phyloP scores from a whole-genome alignment of 2,888 invertebrate species.

The Drosophila imparisetae region DNA sequence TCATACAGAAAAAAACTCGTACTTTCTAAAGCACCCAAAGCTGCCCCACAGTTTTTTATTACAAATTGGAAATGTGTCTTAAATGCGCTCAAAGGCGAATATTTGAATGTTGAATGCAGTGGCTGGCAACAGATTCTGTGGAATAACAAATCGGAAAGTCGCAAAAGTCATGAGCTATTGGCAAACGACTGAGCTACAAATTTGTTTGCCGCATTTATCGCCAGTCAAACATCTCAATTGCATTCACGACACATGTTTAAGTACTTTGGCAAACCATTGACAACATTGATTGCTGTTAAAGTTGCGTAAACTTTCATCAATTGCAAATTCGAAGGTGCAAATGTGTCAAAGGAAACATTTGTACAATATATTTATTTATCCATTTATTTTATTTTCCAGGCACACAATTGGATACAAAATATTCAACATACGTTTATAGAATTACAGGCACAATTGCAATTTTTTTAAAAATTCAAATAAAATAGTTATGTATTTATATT shows the following conservation, averaged over 20 bases:
- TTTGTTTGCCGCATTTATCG: slow-evolving; percentile 44
- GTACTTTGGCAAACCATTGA: slow-evolving; percentile 8
- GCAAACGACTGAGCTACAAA: slow-evolving; percentile 50
- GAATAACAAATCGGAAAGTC: slow-evolving; percentile 34
- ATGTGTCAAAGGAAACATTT: background rate
- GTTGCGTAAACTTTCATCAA: slow-evolving; percentile 32
- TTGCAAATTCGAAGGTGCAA: slow-evolving; percentile 2
- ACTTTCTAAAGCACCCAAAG: slow-evolving; percentile 58
- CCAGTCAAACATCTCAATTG: slow-evolving; percentile 33
- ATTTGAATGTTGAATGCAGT: slow-evolving; percentile 29
- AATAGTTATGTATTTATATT: background rate
- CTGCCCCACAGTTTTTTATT: slow-evolving; percentile 55
- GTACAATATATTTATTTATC: background rate
- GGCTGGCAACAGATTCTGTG: background rate
- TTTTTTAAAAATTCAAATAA: background rate
- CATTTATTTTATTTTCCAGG: no score
- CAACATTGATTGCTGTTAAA: slow-evolving; percentile 11
- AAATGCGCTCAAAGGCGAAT: slow-evolving; percentile 47
- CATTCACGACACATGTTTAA: slow-evolving; percentile 52
- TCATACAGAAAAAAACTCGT: slow-evolving; percentile 38
- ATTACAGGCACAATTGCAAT: background rate
- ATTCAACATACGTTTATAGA: background rate
- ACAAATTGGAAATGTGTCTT: slow-evolving; percentile 67
- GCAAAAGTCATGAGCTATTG: slow-evolving; percentile 52
- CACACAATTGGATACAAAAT: background rate